A percentile compares a stretch with the other conserved stretches of the same genome.
Conservation (phyloP, 2,888 invertebrate genomes). For the Sesia apiformis region DNA sequence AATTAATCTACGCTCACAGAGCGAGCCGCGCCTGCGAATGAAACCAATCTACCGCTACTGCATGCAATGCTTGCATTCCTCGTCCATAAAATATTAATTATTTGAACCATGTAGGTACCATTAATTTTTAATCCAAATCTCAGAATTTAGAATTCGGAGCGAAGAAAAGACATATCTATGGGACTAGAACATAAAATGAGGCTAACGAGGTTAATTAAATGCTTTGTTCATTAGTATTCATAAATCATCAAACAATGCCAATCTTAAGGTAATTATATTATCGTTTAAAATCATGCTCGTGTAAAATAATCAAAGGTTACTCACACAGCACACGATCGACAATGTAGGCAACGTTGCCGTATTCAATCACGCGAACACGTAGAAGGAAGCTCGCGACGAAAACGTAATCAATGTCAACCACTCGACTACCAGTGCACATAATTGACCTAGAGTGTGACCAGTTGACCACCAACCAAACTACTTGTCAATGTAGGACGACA, state of each 20-base stretch:
- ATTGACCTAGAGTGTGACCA: slow-evolving; percentile 30
- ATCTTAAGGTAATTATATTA: too few relatives aligned
- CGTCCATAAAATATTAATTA: too few relatives aligned
- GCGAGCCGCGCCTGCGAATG: slow-evolving; percentile 15
- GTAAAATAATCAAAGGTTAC: background rate
- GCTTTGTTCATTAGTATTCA: too few relatives aligned
- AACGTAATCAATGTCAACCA: slow-evolving; percentile 49
- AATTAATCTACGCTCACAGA: slow-evolving; percentile 44
- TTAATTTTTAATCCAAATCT: too few relatives aligned
- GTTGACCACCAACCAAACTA: background rate
- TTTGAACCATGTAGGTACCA: too few relatives aligned
- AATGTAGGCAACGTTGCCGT: background rate
- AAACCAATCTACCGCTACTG: background rate
- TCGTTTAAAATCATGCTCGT: background rate
- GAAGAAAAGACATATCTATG: too few relatives aligned
- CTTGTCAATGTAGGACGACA: slow-evolving; percentile 16
- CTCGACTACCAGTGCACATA: slow-evolving; percentile 26
- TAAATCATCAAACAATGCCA: too few relatives aligned
- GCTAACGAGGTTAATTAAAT: too few relatives aligned
- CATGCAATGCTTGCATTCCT: too few relatives aligned
- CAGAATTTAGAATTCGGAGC: too few relatives aligned
- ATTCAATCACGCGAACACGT: slow-evolving; percentile 34
- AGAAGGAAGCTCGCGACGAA: slow-evolving; percentile 43
- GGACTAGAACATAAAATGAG: too few relatives aligned
- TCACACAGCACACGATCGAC: background rate